Base-by-base conservation (phyloP, 2,888 invertebrate species). In the Rhopalosiphum nymphaeae region DNA sequence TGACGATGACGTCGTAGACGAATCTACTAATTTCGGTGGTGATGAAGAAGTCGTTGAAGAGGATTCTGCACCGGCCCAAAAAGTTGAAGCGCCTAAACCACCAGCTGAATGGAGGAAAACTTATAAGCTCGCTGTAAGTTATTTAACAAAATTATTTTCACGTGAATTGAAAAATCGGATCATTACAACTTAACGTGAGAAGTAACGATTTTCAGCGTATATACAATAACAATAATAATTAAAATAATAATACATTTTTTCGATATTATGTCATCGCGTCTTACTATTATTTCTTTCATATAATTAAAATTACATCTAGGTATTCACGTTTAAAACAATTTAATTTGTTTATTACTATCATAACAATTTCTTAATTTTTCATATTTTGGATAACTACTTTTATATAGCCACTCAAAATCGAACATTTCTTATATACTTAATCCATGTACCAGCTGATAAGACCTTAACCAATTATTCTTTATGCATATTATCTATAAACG, bases 51-150 rank as follows among this genome's bases (percentile, higher is more conserved):
- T 53, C 7, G 86, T 49, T 25, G 86, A 61, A 16, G 94, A 91
- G 26, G 36, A 36, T 36, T 3, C 89, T 42, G n/a, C n/a, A 11
- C 10, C 36, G 16, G 84, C 36, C 3, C 7, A 42, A 44, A 85
- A n/a, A 56, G 90, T 57, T 49, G 92, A 94, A 49, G 84, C 57
- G 26, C 94, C 94, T 84, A 94, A 94, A 90, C 94, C 94, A 56
- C 94, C 95, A 56, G 93, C 95, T n/a, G 84, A 94, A 93, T 93
- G 94, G 94, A 91, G 94, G 44, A 94, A 95, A 90, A 94, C 95
- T 90, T 95, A 95, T 90, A 94, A 94, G 49, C 90, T 93, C 29
- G 56, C 89, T 53, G 95, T 95, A 53, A 94, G 95, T 94, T n/a
- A 67, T 78, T 78, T 21, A 78, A 78, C 2, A 78, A 0, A 78